Percentiles rank a stretch among this genome's conserved stretches.
phyloP scores from a whole-genome alignment of 1,140 invertebrate genomes.

The Maniola jurtina region DNA sequence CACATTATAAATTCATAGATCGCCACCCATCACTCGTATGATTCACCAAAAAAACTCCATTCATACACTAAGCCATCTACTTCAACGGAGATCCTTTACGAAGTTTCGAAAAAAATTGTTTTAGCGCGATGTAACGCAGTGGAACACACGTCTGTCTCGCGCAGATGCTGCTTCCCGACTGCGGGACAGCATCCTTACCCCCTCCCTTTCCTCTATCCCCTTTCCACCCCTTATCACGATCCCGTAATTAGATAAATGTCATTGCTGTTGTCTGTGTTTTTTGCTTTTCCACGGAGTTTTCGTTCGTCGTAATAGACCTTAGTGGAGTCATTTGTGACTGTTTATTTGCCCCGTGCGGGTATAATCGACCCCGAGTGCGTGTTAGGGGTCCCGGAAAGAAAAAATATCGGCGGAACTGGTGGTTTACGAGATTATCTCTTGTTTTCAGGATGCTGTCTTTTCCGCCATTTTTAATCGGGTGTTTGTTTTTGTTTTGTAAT shows the following conservation, averaged over 20 bases:
- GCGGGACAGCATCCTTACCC: constrained; percentile 47
- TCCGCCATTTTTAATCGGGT: not conserved
- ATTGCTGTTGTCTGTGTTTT: constrained; percentile 63
- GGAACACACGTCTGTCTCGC: constrained; percentile 23
- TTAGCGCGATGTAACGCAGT: not conserved
- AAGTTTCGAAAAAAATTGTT: constrained; percentile 28
- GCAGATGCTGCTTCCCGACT: constrained; percentile 43
- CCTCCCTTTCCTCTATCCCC: constrained; percentile 36
- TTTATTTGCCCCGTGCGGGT: constrained; percentile 13
- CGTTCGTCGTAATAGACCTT: constrained; percentile 18
- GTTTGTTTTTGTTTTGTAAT: not conserved
- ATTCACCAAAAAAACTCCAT: constrained; percentile 3
- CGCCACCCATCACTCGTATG: constrained; percentile 6
- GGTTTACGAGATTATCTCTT: constrained; percentile 1
- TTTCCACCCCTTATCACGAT: constrained; percentile 65
- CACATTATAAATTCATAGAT: constrained; percentile 43
- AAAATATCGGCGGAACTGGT: not conserved
- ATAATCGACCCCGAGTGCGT: constrained; percentile 9
- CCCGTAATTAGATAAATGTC: constrained; percentile 75
- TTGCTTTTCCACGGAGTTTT: constrained; percentile 34
- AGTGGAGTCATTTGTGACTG: constrained; percentile 19
- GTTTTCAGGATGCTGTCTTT: not conserved
- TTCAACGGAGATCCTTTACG: constrained; percentile 7
- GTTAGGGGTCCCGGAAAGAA: constrained; percentile 1
- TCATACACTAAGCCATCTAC: constrained; percentile 26